Percentiles rank a stretch among this genome's conserved stretches.
Evolutionary conservation across 2,113 vertebrate genomes (phyloP).

Genomic region (Candoia aspera): DNA sequence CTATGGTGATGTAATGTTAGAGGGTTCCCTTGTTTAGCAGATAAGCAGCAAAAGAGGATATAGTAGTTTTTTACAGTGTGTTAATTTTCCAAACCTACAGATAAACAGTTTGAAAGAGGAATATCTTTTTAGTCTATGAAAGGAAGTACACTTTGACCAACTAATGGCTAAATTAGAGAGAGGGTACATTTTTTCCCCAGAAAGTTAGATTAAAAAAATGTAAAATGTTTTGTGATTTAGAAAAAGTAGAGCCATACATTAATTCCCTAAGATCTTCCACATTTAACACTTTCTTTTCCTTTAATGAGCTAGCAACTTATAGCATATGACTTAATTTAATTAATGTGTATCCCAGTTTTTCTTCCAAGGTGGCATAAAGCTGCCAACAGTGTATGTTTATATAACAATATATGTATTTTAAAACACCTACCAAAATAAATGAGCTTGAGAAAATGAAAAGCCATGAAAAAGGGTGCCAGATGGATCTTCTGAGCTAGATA

Average conservation of each 20-base stretch:
- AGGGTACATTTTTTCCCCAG: neutral
- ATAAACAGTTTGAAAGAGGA: conserved; percentile 8
- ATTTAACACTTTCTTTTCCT: neutral
- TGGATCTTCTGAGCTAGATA: neutral
- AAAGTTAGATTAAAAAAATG: conserved; percentile 6
- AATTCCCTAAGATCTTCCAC: conserved; percentile 7
- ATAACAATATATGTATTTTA: neutral
- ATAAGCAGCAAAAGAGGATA: conserved; percentile 1
- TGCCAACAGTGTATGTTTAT: neutral
- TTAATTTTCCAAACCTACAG: conserved; percentile 12
- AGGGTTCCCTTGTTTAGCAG: conserved; percentile 14
- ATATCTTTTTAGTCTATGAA: conserved; percentile 8
- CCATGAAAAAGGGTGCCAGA: neutral
- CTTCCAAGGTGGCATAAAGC: neutral
- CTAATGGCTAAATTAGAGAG: neutral
- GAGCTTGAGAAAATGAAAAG: neutral
- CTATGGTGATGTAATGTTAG: neutral
- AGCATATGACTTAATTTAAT: neutral
- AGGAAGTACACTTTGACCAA: neutral
- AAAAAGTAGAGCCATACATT: neutral
- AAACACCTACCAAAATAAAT: neutral
- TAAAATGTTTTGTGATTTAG: neutral
- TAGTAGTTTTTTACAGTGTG: conserved; percentile 1
- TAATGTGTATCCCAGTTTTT: neutral
- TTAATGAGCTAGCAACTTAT: neutral